phyloP scores from a whole-genome alignment of 2,888 invertebrate species.

The Onchidella celtica region DNA sequence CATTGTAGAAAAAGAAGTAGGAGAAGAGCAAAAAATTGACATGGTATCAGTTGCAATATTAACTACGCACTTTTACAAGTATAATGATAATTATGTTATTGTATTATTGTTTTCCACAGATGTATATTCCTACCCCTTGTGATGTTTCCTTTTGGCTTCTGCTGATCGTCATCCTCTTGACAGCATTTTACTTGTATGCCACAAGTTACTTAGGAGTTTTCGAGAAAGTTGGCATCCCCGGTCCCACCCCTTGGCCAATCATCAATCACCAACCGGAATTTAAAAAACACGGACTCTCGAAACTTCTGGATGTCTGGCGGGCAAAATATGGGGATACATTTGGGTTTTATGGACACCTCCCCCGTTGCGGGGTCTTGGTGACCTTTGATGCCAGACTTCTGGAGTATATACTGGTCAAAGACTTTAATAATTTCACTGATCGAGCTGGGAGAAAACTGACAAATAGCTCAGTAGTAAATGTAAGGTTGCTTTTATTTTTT shows the following conservation, averaged over 20 bases:
- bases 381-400: constrained; percentile 29
- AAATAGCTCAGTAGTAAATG: constrained; percentile 15
- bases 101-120: neutral
- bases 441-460: neutral
- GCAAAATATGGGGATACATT: constrained; percentile 22
- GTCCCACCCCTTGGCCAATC: constrained; percentile 44
- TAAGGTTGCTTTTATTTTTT: neutral
- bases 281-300: constrained; percentile 24
- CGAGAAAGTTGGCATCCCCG: constrained; percentile 34
- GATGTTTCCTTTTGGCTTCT: constrained; percentile 27
- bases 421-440: constrained; percentile 38
- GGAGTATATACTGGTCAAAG: constrained; percentile 37
- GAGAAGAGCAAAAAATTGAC: too few relatives aligned
- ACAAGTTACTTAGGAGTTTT: constrained; percentile 32
- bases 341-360: constrained; percentile 32
- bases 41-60: too few relatives aligned
- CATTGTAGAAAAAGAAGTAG: too few relatives aligned
- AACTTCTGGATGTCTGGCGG: constrained; percentile 34
- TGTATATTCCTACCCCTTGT: constrained; percentile 75
- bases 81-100: too few relatives aligned
- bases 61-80: too few relatives aligned
- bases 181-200: constrained; percentile 11
- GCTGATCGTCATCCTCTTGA: neutral
- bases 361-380: constrained; percentile 14
- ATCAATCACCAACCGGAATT: constrained; percentile 37